Base-by-base conservation (phyloP, 2,113 vertebrate species). In the Alligator mississippiensis region DNA sequence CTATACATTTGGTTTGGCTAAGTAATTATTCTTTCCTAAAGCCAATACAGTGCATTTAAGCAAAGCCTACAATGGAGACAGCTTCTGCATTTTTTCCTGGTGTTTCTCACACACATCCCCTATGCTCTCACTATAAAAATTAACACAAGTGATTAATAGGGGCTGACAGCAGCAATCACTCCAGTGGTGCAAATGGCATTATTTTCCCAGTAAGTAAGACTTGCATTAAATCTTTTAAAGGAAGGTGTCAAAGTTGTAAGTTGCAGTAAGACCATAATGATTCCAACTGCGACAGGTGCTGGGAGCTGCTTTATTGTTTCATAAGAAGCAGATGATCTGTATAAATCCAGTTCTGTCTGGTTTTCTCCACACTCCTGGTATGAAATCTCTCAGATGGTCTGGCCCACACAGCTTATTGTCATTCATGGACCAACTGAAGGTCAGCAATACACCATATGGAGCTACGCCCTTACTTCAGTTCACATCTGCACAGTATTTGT, bases 401-500 rank as follows among this genome's bases (percentile, higher is more conserved):
- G 55, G 85, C 97, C 97, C 58, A 0, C 80, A 64, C 92, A 28
- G 94, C 94, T 92, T 97, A 81, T 97, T 82, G 96, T 93, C 96
- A 94, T 91, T 94, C 95, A 98, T 95, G 95, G 94, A 96, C 96
- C 96, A 96, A 97, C 97, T 54, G 97, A 97, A 96, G 97, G 95
- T 93, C 91, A 96, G 96, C 94, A 16, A 7, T 2, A 78, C 4
- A 78, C 95, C 97, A 98, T 96, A 98, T 97, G 97, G 97, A 94
- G 88, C 15, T 91, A 97, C 82, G 59, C 88, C 92, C 96, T 89
- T 55, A 6, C 90, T 96, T 87, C 84, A 90, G 87, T 87, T 94
- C 96, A 97, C 97, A 97, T 95, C 97, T 98, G 96, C 96, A 97
- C 85, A 15, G 12, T 87, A 96, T 95, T 97, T 95, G 96, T 92